These are phyloP conservation scores for Drosophila testacea DNA, from an alignment of 2,888 invertebrate species.

Conservation along the genomic window DNA sequence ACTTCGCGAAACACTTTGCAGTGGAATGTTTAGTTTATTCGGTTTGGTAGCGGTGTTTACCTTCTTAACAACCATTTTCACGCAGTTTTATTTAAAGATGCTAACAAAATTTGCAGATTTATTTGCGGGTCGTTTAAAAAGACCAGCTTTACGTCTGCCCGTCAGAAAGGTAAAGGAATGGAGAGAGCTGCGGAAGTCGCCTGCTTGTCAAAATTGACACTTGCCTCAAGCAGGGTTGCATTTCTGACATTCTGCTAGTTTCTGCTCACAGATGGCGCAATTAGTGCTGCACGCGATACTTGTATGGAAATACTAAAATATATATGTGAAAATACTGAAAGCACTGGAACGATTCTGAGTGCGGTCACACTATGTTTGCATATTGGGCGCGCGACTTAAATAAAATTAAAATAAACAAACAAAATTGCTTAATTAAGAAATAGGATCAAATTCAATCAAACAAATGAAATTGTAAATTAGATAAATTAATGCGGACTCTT, in stretches of 20 bases:
- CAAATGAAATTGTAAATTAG: too few relatives aligned
- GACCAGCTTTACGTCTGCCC: constrained; percentile 84
- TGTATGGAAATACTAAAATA: constrained; percentile 5
- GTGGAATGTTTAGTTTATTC: constrained; percentile 24
- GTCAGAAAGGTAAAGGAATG: constrained; percentile 85
- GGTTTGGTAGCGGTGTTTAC: constrained; percentile 69
- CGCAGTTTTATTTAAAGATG: constrained; percentile 81
- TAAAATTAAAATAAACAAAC: too few relatives aligned
- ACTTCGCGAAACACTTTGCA: constrained; percentile 23
- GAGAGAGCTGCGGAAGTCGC: constrained; percentile 79
- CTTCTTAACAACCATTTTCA: constrained; percentile 85
- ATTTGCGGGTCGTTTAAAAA: constrained; percentile 75
- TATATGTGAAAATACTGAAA: constrained; percentile 9
- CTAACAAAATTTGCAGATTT: constrained; percentile 83
- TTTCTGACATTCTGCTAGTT: constrained; percentile 22
- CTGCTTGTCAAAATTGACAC: constrained; percentile 57
- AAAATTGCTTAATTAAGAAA: too few relatives aligned
- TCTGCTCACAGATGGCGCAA: constrained; percentile 36
- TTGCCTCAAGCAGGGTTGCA: constrained; percentile 58
- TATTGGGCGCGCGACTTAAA: too few relatives aligned
- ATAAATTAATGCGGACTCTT: too few relatives aligned
- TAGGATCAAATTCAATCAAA: too few relatives aligned
- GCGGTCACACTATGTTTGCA: too few relatives aligned
- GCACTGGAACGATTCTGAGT: too few relatives aligned
- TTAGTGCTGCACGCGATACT: constrained; percentile 31